Conservation (phyloP, 2,888 invertebrate species). For the Machimus atricapillus region DNA sequence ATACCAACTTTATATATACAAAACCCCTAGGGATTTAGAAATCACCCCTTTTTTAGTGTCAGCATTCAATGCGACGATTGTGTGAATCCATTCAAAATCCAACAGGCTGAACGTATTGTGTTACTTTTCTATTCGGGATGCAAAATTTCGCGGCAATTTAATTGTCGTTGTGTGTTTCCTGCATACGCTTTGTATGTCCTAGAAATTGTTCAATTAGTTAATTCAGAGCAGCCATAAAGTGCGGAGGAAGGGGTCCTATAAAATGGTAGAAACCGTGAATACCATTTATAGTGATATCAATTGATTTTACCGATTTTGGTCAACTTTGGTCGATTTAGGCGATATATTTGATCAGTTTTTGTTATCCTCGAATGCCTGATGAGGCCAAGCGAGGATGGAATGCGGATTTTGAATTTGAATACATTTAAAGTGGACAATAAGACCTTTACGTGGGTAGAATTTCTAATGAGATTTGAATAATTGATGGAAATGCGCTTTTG, state of each 20-base stretch:
- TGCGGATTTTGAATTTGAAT: neutral
- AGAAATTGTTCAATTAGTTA: neutral
- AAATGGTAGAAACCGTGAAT: neutral
- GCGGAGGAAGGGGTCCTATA: neutral
- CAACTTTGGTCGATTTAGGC: neutral
- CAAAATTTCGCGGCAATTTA: neutral
- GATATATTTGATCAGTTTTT: neutral
- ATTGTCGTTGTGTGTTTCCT: neutral
- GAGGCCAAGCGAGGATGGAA: neutral
- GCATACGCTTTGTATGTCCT: neutral
- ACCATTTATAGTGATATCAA: neutral
- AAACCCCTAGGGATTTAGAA: neutral
- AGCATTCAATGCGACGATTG: neutral
- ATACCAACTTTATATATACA: neutral
- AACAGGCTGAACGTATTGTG: neutral
- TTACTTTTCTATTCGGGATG: neutral
- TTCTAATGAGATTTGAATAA: neutral
- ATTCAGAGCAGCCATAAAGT: neutral
- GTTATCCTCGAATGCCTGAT: neutral
- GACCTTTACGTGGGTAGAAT: neutral
- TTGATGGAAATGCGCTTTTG: neutral
- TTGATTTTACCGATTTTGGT: neutral
- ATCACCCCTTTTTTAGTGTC: neutral
- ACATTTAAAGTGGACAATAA: neutral
- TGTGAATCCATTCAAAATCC: neutral